Base-by-base conservation (phyloP, 2,888 invertebrate genomes). In the Nymphalis urticae region DNA sequence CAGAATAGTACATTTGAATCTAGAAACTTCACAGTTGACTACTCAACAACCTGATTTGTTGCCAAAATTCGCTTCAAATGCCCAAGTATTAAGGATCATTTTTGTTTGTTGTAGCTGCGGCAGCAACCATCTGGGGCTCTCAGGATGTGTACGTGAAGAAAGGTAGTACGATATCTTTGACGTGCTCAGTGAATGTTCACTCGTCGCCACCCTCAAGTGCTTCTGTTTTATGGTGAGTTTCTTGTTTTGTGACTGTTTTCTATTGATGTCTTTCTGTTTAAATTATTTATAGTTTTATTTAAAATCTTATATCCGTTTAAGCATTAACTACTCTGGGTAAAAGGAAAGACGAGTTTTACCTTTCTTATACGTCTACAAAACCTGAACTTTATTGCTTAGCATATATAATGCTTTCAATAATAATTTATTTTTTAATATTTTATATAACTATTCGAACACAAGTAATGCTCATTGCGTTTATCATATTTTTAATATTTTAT, bases 121-220 rank as follows among this genome's bases (percentile, higher is more conserved):
- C 97, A 82, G 97, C 97, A 60, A 95, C 95, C 85, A 97, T 97
- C 84, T 95, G 95, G 87, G 97, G 97, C 72, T 96, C 97, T 56
- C 95, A 96, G 78, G 97, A 97, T 81, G 96, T 97, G 77, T 97
- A 96, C 89, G 97, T 97, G 82, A 97, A 97, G 93, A 96, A 96
- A 85, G 97, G 97, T 80, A 97, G 97, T 87, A 97, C 97, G 76
- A 97, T 97, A 93, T 97, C 97, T 78, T 93, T 97, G 83, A 97
- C 97, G 69, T 97, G 97, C 87, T 95, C 96, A 64, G 97, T 97
- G 78, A 97, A 97, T 88, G 96, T 97, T 79, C 97, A 97, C 87
- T 97, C 97, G 70, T 95, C 95, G 75, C 96, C 95, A 21, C 95
- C 95, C 19, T 94, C 94, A 72, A 94, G 94, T 80, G 95, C 95